phyloP scores from a whole-genome alignment of 2,797 vertebrate genomes.

The Sylvilagus floridanus region DNA sequence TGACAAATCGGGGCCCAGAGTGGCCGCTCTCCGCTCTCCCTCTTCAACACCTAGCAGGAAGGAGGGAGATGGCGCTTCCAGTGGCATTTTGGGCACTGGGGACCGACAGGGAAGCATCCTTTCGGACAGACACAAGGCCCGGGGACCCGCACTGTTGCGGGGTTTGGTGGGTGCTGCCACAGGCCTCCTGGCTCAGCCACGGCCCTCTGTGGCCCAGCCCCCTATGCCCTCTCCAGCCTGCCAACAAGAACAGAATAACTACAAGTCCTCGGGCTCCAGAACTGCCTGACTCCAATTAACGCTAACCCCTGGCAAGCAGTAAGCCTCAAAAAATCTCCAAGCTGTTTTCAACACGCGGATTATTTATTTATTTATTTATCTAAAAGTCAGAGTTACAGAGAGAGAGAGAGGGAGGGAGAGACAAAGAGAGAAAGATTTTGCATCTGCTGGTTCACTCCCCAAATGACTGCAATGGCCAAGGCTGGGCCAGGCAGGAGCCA shows the following conservation, averaged over 20 bases:
- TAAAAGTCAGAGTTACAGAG: no score
- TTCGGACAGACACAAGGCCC: not conserved
- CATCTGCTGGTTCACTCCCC: no score
- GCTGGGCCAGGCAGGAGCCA: no score
- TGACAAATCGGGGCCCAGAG: not conserved
- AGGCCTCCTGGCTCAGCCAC: not conserved
- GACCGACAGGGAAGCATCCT: not conserved
- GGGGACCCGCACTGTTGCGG: no score
- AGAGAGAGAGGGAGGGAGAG: no score
- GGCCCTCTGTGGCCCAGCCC: not conserved
- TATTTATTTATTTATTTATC: no score
- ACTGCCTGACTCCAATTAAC: conserved; percentile 49
- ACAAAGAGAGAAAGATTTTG: no score
- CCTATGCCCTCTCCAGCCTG: not conserved
- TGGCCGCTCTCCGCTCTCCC: not conserved
- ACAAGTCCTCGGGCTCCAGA: not conserved
- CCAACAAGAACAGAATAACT: conserved; percentile 22
- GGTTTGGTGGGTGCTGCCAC: not conserved
- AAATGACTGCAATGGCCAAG: no score
- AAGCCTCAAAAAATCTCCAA: not conserved
- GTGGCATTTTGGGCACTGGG: not conserved
- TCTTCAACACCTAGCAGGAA: not conserved
- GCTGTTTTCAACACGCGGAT: not conserved
- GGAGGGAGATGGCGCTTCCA: not conserved
- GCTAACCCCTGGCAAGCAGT: not conserved